Base-by-base conservation (phyloP, 2,888 invertebrate species). In the Sesia bembeciformis region DNA sequence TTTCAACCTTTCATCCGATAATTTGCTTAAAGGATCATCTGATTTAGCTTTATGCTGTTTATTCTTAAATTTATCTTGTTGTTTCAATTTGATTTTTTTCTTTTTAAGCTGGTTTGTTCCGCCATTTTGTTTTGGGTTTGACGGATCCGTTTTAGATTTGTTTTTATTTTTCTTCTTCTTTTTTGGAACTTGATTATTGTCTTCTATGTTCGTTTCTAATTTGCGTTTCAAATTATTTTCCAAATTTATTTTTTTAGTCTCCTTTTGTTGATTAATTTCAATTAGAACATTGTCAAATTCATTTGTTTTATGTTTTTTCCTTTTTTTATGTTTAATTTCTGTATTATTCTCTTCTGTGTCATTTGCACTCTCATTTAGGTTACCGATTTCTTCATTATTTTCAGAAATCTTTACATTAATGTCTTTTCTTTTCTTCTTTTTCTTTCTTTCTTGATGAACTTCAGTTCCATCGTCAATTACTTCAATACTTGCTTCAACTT, bases 1-100 rank as follows among this genome's bases (percentile, higher is more conserved):
- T 70, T 94, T 92, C 5, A 99, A 89, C 61, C 98, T 91, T 62
- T 95, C 94, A 77, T 97, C 95, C 3, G 95, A 93, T 40, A 95
- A 74, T 54, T 81, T 83, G 42, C 67, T 70, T 38, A 88, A 65
- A 5, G 84, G 83, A 63, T 86, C 78, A 40, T 73, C 72, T 3
- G 66, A 65, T 51, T 69, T 66, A 3, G 62, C 67, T 41, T 61
- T 67, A 38, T 62, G 62, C 54, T 64, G 62, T 52, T 70, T 71
- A 54, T 67, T 72, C 53, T 74, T 72, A 57, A 70, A 65, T 58
- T 72, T 76, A 57, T 71, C 65, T 52, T 72, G 74, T 64, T 64
- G 40, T 61, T 51, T 67, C 67, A 52, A 59, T 66, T 57, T 56
- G 55, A 54, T 53, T 54, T 51, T 51, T 53, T 54, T 56, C 53